Evolutionary conservation across 2,888 invertebrate genomes (phyloP).

Genomic region (Pimpla rufipes): DNA sequence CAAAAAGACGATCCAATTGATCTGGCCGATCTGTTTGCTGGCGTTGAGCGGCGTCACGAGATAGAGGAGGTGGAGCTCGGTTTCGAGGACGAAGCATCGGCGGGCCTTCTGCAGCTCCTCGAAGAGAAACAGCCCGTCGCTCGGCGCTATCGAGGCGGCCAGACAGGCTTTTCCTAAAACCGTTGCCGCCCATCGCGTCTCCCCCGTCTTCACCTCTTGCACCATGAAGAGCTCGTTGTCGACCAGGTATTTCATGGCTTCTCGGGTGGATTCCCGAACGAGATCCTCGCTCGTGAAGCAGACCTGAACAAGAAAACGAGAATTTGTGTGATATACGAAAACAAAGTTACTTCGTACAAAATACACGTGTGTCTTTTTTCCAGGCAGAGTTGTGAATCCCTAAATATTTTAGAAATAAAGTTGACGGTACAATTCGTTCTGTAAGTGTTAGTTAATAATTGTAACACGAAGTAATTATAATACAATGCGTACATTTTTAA

Average conservation of each 20-base stretch:
- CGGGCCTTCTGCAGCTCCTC: constrained; percentile 96
- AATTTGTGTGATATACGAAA: too few relatives aligned
- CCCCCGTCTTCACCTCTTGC: constrained; percentile 86
- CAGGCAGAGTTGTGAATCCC: too few relatives aligned
- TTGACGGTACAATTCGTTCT: too few relatives aligned
- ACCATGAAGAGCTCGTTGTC: constrained; percentile 92
- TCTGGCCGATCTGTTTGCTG: constrained; percentile 91
- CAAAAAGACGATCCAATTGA: constrained; percentile 92
- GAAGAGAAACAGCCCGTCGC: constrained; percentile 95
- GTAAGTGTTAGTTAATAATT: too few relatives aligned
- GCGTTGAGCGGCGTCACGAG: constrained; percentile 97
- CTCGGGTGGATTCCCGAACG: constrained; percentile 85
- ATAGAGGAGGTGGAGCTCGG: constrained; percentile 97
- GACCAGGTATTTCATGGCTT: constrained; percentile 90
- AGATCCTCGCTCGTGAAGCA: constrained; percentile 71
- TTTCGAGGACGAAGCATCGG: constrained; percentile 96
- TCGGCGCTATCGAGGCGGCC: constrained; percentile 97
- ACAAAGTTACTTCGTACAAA: too few relatives aligned
- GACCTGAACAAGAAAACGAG: too few relatives aligned
- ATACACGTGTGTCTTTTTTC: too few relatives aligned
- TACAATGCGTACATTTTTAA: too few relatives aligned
- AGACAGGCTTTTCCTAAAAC: constrained; percentile 97
- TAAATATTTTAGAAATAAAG: too few relatives aligned
- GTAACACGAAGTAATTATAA: too few relatives aligned
- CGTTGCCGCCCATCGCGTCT: constrained; percentile 90